phyloP scores from a whole-genome alignment of 1,140 invertebrate genomes.

The Linepithema humile region DNA sequence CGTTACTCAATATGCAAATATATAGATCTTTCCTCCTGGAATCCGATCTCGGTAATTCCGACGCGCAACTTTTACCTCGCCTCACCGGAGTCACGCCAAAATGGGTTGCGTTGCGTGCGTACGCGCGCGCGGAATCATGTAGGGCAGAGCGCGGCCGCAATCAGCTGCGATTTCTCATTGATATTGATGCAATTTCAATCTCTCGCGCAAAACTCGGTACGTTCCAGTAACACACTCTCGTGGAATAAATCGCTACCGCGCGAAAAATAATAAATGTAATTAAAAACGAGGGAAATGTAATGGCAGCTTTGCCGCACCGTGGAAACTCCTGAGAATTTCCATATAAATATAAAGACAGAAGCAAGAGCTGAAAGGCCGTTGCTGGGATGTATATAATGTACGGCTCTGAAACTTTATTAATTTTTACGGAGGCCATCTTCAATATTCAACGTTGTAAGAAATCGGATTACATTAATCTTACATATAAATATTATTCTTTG shows the following conservation, averaged over 20 bases:
- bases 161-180: conserved; percentile 23
- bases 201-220: neutral
- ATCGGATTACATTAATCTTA: neutral
- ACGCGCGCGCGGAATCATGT: neutral
- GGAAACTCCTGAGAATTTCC: neutral
- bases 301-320: neutral
- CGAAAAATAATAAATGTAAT: neutral
- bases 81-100: conserved; percentile 14
- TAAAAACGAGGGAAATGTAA: neutral
- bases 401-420: too few relatives aligned
- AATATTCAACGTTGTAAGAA: too few relatives aligned
- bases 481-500: conserved; percentile 36
- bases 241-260: neutral
- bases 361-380: too few relatives aligned
- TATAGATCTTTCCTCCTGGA: conserved; percentile 36
- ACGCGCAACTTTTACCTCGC: conserved; percentile 25
- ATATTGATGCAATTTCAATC: conserved; percentile 11
- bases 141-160: neutral
- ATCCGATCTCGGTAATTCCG: conserved; percentile 23
- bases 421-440: too few relatives aligned
- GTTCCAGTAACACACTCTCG: neutral
- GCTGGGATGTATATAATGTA: too few relatives aligned
- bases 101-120: neutral
- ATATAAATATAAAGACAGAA: too few relatives aligned
- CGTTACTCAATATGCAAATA: conserved; percentile 2